phyloP scores from a whole-genome alignment of 2,113 vertebrate genomes.

The Leptodactylus fuscus region DNA sequence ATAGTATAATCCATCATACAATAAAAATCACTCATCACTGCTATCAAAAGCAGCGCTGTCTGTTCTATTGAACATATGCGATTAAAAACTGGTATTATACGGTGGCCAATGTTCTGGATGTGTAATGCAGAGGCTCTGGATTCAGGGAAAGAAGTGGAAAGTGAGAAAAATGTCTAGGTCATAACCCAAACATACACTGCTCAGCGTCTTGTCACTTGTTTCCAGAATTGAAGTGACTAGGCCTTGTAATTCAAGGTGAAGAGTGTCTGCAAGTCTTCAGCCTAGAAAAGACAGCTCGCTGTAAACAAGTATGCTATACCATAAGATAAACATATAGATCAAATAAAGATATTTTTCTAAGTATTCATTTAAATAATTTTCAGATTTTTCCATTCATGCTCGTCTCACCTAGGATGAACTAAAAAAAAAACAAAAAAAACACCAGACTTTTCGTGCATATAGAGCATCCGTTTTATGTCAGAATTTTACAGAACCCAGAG shows the following conservation, averaged over 20 bases:
- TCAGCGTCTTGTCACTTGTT: slow-evolving; percentile 32
- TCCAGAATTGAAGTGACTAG: neutral
- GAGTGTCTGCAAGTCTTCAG: neutral
- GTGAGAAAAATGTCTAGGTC: slow-evolving; percentile 19
- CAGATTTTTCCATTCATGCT: neutral
- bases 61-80: neutral
- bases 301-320: slow-evolving; percentile 23
- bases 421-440: slow-evolving; percentile 1
- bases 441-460: neutral
- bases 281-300: neutral
- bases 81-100: neutral
- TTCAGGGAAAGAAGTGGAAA: neutral
- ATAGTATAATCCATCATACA: slow-evolving; percentile 15
- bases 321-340: slow-evolving; percentile 21
- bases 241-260: slow-evolving; percentile 18
- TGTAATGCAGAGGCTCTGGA: neutral
- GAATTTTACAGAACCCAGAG: neutral
- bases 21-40: neutral
- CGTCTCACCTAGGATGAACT: neutral
- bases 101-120: neutral
- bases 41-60: neutral
- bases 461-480: neutral
- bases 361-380: slow-evolving; percentile 1
- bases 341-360: slow-evolving; percentile 3
- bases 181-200: slow-evolving; percentile 6